phyloP scores from a whole-genome alignment of 2,113 vertebrate species.

The Amazona guildingii region DNA sequence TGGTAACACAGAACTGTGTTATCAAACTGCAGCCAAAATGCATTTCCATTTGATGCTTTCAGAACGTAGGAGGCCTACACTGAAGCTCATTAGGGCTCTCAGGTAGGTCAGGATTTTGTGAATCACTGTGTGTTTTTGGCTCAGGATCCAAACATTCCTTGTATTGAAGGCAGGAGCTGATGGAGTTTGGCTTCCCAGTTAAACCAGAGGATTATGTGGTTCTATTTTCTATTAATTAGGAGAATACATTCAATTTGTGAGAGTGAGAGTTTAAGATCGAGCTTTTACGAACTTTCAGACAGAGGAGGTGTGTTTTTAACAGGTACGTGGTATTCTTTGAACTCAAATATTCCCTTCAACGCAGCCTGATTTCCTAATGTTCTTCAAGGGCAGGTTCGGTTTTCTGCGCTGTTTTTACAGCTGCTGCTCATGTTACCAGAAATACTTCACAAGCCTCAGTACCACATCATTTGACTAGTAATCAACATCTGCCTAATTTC shows the following conservation, averaged over 20 bases:
- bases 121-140: conserved; percentile 17
- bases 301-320: not conserved
- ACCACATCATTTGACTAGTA: conserved; percentile 42
- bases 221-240: not conserved
- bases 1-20: not conserved
- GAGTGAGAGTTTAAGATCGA: not conserved
- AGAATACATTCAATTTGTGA: not conserved
- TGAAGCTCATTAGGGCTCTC: not conserved
- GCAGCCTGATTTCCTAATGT: not conserved
- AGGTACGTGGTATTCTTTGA: not conserved
- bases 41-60: not conserved
- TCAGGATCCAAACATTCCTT: not conserved
- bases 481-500: conserved; percentile 59
- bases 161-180: not conserved
- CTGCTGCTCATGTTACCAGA: conserved; percentile 49
- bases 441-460: conserved; percentile 44
- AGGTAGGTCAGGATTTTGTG: conserved; percentile 32
- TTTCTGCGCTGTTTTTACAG: conserved; percentile 55
- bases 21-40: not conserved
- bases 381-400: conserved; percentile 30
- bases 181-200: not conserved
- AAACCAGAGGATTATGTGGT: not conserved
- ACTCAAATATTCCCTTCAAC: not conserved
- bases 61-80: not conserved
- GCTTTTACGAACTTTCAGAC: not conserved